Percentiles rank a stretch among this genome's conserved stretches.
Conservation (phyloP, 2,797 vertebrate genomes). For the Siniperca undulata region DNA sequence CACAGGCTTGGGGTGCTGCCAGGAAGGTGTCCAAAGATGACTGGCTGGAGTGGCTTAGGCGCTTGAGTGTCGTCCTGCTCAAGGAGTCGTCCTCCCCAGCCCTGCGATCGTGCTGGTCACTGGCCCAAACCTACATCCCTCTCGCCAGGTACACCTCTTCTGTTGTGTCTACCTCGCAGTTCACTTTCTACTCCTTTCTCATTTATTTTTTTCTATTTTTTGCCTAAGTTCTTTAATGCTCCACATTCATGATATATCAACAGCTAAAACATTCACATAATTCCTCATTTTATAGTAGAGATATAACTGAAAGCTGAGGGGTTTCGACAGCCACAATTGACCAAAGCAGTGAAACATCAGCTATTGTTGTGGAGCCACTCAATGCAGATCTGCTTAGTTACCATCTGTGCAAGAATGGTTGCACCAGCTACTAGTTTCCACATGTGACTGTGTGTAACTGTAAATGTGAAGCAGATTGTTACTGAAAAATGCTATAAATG, state of each 20-base stretch:
- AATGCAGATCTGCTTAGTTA: conserved; percentile 1
- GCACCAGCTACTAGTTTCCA: conserved; percentile 23
- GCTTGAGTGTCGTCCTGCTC: conserved; percentile 95
- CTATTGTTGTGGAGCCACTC: conserved; percentile 14
- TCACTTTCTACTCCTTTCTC: neutral
- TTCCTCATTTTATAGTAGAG: neutral
- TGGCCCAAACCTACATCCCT: conserved; percentile 98
- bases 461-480: conserved; percentile 31
- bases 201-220: neutral
- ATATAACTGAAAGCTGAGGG: neutral
- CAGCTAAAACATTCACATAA: neutral
- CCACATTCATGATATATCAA: neutral
- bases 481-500: neutral
- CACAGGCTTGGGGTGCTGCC: conserved; percentile 97
- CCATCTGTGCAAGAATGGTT: conserved; percentile 7
- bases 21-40: conserved; percentile 99
- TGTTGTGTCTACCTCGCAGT: neutral
- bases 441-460: conserved; percentile 18
- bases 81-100: conserved; percentile 98
- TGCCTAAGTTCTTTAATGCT: conserved; percentile 1
- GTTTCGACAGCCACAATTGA: neutral
- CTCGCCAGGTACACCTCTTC: conserved; percentile 91
- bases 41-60: conserved; percentile 97
- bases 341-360: conserved; percentile 24
- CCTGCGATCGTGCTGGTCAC: conserved; percentile 96